Evolutionary conservation across 1,140 invertebrate species (phyloP), one percentile per base, ranked within the genome.

Genomic region (Venustaconcha ellipsiformis): DNA sequence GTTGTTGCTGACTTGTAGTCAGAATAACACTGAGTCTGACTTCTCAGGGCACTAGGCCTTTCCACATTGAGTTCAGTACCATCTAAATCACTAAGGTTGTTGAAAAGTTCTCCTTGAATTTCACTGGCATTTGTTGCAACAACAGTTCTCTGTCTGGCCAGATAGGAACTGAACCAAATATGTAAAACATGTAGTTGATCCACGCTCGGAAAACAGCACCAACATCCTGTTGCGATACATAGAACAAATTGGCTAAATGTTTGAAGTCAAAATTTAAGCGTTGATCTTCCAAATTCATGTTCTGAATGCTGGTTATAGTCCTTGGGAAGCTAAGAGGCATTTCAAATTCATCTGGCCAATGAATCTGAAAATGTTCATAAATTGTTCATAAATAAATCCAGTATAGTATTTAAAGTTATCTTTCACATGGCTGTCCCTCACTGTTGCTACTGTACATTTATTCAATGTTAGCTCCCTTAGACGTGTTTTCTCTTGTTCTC

Each of bases 1-100:
- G 81, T 82, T 18, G 71, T 79, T 2, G 56, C 37, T 5, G 79
- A 81, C n/a, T 82, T 82, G 59, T 82, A 80, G 57, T 82, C 79
- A 14, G n/a, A n/a, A n/a, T n/a, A n/a, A n/a, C n/a, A n/a, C n/a
- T n/a, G n/a, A n/a, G n/a, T n/a, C n/a, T n/a, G n/a, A n/a, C n/a
- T n/a, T n/a, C n/a, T n/a, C n/a, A n/a, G n/a, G n/a, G n/a, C n/a
- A n/a, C n/a, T n/a, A n/a, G n/a, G n/a, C n/a, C n/a, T n/a, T n/a
- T n/a, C n/a, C n/a, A n/a, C n/a, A n/a, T n/a, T n/a, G n/a, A n/a
- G n/a, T n/a, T 80, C 79, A 30, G 79, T 78, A n/a, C 72, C 69
- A 75, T 80, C 79, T 20, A 80, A 26, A 37, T 80, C 3, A 70
- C 60, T 15, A 80, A 23, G 8, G 63, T 65, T 20, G 18, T 67